Evolutionary conservation across 2,113 vertebrate species (phyloP).

Genomic region (Cisticola juncidis): DNA sequence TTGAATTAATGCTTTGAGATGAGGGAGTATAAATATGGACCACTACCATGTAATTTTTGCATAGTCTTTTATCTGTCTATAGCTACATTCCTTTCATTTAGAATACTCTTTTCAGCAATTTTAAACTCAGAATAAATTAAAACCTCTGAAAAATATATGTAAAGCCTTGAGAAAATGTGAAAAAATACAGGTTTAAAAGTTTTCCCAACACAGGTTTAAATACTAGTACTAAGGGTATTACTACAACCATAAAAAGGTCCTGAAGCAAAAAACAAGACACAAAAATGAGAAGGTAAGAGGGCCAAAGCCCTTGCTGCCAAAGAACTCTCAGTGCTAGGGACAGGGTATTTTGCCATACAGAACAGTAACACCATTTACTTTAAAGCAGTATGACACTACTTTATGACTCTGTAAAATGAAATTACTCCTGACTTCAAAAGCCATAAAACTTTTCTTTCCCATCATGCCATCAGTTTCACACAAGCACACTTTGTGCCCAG

Average conservation of each 20-base stretch:
- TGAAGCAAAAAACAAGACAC: neutral
- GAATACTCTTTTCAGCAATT: neutral
- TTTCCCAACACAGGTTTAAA: neutral
- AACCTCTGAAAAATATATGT: neutral
- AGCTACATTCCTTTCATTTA: neutral
- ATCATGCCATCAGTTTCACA: neutral
- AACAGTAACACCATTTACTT: neutral
- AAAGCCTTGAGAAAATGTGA: neutral
- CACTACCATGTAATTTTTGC: neutral
- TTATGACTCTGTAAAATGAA: neutral
- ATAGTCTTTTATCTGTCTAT: neutral
- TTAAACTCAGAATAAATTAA: conserved; percentile 31
- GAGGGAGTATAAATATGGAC: neutral
- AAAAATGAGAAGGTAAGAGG: neutral
- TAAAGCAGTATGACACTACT: neutral
- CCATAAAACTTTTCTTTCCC: neutral
- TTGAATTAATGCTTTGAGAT: neutral
- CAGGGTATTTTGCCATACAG: neutral
- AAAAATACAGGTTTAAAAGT: neutral
- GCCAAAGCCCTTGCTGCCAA: neutral
- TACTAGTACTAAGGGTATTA: neutral
- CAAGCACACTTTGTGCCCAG: neutral
- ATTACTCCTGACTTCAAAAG: neutral
- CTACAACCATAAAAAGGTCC: neutral
- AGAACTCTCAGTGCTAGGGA: neutral